Base-by-base conservation (phyloP, 2,888 invertebrate species). In the Melanostoma scalare region DNA sequence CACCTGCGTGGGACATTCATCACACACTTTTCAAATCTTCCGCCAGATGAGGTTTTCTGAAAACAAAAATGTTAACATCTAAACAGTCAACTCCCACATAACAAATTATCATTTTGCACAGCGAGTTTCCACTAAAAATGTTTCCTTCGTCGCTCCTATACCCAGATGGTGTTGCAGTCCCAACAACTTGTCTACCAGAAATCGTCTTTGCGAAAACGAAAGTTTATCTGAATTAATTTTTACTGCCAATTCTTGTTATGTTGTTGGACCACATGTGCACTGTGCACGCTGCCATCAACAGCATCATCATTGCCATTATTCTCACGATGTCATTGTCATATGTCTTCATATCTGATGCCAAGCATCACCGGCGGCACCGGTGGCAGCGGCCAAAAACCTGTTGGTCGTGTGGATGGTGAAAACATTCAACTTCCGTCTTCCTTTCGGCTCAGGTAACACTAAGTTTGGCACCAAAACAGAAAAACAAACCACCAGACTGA, bases 181-280 rank as follows among this genome's bases (percentile, higher is more conserved):
- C 33, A n/a, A 10, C 8, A 52, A 35, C n/a, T 56, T 38, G 35
- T 58, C 31, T 5, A 53, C 33, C 60, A 63, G 46, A 63, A 82
- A 68, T 73, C 56, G 63, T 82, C 60, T 82, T 68, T 52, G 20
- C 60, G 61, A 73, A 77, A 73, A 68, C 30, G 81, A 82, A 82
- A 82, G 77, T 79, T 61, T 56, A 61, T 68, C 46, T 42, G 40
- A 67, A 77, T 73, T 68, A 46, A 58, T 73, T 68, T 55, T 30
- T 38, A n/a, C 6, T 58, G 71, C 10, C 48, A 38, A 82, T 68
- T 55, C 38, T 46, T 36, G 4, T 10, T 58, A 68, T 53, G 61
- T 55, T 31, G 36, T 72, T 20, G 20, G 20, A 73, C 61, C 58
- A 67, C 48, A 46, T 76, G 53, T 10, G 35, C 10, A 20, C 20